These are phyloP conservation scores for Meiosimyza decipiens DNA, from an alignment of 2,888 invertebrate species.

Conservation along the genomic window DNA sequence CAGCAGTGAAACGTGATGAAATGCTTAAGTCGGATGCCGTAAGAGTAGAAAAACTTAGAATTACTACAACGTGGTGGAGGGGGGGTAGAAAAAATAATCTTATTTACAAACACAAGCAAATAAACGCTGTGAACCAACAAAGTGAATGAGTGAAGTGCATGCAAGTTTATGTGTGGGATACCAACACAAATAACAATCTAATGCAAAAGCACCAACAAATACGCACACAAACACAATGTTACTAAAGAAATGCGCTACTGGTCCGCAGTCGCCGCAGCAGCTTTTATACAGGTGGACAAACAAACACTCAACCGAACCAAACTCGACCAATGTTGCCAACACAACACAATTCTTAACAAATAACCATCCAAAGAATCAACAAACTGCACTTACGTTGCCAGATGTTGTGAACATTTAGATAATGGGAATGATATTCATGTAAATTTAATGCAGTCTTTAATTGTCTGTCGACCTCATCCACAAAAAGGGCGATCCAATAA, in stretches of 20 bases:
- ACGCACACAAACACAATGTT: background rate
- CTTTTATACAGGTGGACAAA: slow-evolving; percentile 31
- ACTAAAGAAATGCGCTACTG: slow-evolving; percentile 2
- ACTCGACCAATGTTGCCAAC: slow-evolving; percentile 7
- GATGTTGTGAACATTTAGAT: too few species aligned
- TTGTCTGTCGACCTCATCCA: too few species aligned
- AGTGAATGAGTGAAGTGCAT: background rate
- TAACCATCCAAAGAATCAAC: slow-evolving; percentile 24
- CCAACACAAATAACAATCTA: slow-evolving; percentile 14
- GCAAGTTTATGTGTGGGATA: background rate
- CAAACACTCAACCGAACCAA: slow-evolving; percentile 31
- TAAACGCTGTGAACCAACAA: slow-evolving; percentile 10
- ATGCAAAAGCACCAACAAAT: slow-evolving; percentile 31
- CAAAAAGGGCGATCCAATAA: too few species aligned
- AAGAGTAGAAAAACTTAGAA: too few species aligned
- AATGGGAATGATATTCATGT: too few species aligned
- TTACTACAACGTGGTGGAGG: too few species aligned
- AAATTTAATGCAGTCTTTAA: too few species aligned
- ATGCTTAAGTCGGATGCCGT: too few species aligned
- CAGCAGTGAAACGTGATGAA: too few species aligned
- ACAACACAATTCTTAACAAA: slow-evolving; percentile 7
- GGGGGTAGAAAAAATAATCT: slow-evolving; percentile 6
- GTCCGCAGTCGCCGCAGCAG: too few species aligned
- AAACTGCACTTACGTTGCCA: background rate
- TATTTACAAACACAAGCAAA: slow-evolving; percentile 18